Conservation (phyloP, 2,888 invertebrate genomes). For the Criorhina ranunculi region DNA sequence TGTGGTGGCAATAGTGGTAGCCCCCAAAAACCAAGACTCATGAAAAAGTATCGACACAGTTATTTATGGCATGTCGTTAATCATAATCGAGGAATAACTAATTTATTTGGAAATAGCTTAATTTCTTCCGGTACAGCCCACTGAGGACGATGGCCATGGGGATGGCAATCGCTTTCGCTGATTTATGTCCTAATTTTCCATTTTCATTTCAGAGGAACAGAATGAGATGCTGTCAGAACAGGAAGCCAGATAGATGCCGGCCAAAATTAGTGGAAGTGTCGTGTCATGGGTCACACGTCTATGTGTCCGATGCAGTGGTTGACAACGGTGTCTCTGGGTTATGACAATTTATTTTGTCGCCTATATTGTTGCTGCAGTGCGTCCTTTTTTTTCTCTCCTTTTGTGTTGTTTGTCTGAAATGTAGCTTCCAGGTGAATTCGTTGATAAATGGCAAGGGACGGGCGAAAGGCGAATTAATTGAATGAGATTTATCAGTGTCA, state of each 20-base stretch:
- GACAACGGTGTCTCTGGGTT: conserved; percentile 58
- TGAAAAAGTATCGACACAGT: conserved; percentile 75
- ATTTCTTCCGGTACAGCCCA: conserved; percentile 71
- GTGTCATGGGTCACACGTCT: conserved; percentile 70
- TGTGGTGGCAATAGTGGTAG: conserved; percentile 1
- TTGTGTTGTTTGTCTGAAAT: conserved; percentile 40
- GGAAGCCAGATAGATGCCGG: conserved; percentile 55
- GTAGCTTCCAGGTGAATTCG: conserved; percentile 64
- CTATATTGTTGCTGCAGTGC: conserved; percentile 60
- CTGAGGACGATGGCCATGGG: conserved; percentile 6
- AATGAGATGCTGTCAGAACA: conserved; percentile 67
- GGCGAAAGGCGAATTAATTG: conserved; percentile 68
- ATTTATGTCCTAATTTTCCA: conserved; percentile 76
- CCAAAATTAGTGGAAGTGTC: conserved; percentile 69
- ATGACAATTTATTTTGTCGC: conserved; percentile 70
- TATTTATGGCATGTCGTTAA: conserved; percentile 76
- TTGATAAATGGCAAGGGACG: conserved; percentile 62
- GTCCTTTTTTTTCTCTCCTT: conserved; percentile 51
- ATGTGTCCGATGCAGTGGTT: conserved; percentile 45
- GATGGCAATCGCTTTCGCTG: conserved; percentile 69
- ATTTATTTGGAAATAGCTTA: conserved; percentile 76
- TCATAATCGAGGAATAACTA: conserved; percentile 76
- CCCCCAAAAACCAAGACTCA: conserved; percentile 40
- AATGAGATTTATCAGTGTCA: conserved; percentile 70
- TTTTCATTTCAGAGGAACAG: conserved; percentile 70